Evolutionary conservation across 2,888 invertebrate species (phyloP).

Genomic region (Lapara coniferarum): DNA sequence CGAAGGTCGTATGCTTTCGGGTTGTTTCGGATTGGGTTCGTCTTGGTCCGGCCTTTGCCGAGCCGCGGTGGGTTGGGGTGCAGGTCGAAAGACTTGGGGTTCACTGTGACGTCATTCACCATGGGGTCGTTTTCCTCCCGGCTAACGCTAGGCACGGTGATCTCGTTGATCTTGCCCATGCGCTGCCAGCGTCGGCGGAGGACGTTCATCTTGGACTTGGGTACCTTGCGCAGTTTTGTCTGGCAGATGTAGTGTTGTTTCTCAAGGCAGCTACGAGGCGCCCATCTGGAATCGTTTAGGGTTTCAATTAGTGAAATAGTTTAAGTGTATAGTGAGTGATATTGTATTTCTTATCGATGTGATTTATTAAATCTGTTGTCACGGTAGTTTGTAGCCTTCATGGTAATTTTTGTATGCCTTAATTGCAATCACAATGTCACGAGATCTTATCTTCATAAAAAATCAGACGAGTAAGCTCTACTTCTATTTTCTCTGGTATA

Average conservation of each 20-base stretch:
- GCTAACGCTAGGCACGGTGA: slow-evolving; percentile 73
- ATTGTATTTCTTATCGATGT: background rate
- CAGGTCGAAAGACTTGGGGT: slow-evolving; percentile 71
- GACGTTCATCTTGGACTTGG: slow-evolving; percentile 75
- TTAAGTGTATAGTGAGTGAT: background rate
- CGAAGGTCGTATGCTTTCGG: slow-evolving; percentile 48
- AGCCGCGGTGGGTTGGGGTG: slow-evolving; percentile 47
- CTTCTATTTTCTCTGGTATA: too few relatives aligned
- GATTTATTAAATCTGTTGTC: background rate
- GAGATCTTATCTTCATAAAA: too few relatives aligned
- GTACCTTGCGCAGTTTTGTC: slow-evolving; percentile 81
- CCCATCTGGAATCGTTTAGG: slow-evolving; percentile 82
- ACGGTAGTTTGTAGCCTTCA: background rate
- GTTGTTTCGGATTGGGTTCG: slow-evolving; percentile 43
- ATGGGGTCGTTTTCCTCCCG: slow-evolving; percentile 65
- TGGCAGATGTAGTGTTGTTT: slow-evolving; percentile 88
- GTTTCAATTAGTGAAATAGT: background rate
- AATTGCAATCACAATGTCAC: too few relatives aligned
- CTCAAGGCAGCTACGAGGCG: slow-evolving; percentile 85
- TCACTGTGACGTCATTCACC: slow-evolving; percentile 65
- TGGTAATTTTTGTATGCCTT: too few relatives aligned
- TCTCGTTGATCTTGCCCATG: slow-evolving; percentile 82
- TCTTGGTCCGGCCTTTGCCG: slow-evolving; percentile 30
- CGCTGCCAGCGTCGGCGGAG: slow-evolving; percentile 75
- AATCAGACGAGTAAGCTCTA: too few relatives aligned